A percentile compares a stretch with the other conserved stretches of the same genome.
Evolutionary conservation across 1,140 invertebrate species (phyloP).

Genomic region (Rhagoletis pomonella): DNA sequence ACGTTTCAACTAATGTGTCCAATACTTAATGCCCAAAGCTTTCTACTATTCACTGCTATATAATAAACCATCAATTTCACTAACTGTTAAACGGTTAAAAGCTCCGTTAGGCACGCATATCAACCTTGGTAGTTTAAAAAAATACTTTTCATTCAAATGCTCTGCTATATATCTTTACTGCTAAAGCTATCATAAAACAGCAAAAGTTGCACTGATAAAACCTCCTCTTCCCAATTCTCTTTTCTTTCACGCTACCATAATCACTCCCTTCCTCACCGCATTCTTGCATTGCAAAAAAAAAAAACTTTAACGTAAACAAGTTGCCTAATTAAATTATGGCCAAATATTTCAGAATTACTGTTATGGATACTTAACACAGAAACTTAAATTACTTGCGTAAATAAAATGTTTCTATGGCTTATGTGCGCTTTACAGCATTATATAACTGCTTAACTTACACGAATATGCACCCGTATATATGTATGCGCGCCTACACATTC

Average conservation of each 20-base stretch:
- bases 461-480: too few species aligned
- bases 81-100: too few species aligned
- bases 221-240: too few species aligned
- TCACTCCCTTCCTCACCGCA: background rate
- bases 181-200: background rate
- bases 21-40: too few species aligned
- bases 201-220: background rate
- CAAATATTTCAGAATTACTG: constrained; percentile 14
- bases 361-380: constrained; percentile 10
- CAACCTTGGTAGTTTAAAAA: background rate
- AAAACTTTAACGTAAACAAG: constrained; percentile 26
- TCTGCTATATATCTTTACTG: background rate
- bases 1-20: too few species aligned
- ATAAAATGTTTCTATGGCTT: constrained; percentile 29
- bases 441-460: too few species aligned
- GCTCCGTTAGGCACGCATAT: too few species aligned
- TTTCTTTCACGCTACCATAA: background rate
- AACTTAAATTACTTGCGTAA: constrained; percentile 46
- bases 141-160: constrained; percentile 1
- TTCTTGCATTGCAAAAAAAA: constrained; percentile 2
- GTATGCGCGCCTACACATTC: too few species aligned
- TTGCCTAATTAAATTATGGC: constrained; percentile 48
- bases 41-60: too few species aligned
- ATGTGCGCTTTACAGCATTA: background rate
- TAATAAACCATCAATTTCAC: too few species aligned